phyloP scores from a whole-genome alignment of 2,113 vertebrate species.

The Hucho hucho region DNA sequence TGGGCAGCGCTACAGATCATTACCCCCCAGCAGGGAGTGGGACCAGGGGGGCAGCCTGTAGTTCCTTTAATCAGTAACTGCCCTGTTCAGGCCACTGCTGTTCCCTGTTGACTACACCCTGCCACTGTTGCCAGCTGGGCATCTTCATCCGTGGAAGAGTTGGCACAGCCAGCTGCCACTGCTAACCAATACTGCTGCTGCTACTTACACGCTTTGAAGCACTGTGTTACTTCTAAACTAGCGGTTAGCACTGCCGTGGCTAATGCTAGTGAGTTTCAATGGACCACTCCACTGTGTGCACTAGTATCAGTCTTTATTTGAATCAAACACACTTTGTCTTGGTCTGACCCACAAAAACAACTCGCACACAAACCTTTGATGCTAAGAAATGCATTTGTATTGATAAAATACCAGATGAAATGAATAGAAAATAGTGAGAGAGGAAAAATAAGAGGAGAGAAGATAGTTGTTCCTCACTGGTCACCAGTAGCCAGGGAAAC shows the following conservation, averaged over 20 bases:
- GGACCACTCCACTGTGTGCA: neutral
- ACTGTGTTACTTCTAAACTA: neutral
- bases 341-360: too few relatives aligned
- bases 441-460: too few relatives aligned
- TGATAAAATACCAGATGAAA: too few relatives aligned
- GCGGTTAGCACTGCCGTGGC: neutral
- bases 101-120: conserved; percentile 63
- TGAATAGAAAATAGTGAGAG: too few relatives aligned
- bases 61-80: conserved; percentile 27
- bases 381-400: too few relatives aligned
- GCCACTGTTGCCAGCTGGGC: conserved; percentile 3
- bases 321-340: too few relatives aligned
- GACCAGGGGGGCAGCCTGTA: conserved; percentile 26
- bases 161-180: neutral
- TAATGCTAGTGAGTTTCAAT: neutral
- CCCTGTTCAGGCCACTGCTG: conserved; percentile 54
- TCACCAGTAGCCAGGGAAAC: too few relatives aligned
- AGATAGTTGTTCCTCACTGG: too few relatives aligned
- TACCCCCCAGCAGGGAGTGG: conserved; percentile 50
- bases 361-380: too few relatives aligned
- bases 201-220: neutral
- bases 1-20: conserved; percentile 79
- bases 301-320: too few relatives aligned
- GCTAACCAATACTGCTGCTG: neutral
- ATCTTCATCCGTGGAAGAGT: neutral